phyloP scores from a whole-genome alignment of 2,888 invertebrate species.

The Vesta saturnalis region DNA sequence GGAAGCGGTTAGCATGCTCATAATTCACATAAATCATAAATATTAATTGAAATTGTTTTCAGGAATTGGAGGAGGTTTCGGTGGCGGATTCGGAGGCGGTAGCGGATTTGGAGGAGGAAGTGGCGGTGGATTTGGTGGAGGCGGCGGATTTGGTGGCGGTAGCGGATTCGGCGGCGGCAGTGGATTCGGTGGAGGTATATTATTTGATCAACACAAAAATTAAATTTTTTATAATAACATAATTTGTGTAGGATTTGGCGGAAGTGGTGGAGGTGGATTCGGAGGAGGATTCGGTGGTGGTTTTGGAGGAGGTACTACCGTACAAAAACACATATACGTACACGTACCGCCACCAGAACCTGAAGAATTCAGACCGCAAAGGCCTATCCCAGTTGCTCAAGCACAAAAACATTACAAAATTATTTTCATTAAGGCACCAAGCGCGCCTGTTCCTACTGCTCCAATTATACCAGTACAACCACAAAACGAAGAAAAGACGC shows the following conservation, averaged over 20 bases:
- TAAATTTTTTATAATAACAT: no score
- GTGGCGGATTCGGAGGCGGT: slow-evolving; percentile 25
- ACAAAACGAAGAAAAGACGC: slow-evolving; percentile 89
- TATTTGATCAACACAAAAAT: no score
- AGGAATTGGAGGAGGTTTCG: slow-evolving; percentile 19
- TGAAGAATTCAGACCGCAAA: slow-evolving; percentile 73
- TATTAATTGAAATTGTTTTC: not conserved
- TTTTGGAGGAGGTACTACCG: slow-evolving; percentile 68
- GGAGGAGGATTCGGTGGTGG: slow-evolving; percentile 57
- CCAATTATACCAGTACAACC: slow-evolving; percentile 83
- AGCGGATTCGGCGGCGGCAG: slow-evolving; percentile 34
- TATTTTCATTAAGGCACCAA: slow-evolving; percentile 91
- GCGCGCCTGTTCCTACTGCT: slow-evolving; percentile 81
- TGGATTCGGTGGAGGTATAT: slow-evolving; percentile 36
- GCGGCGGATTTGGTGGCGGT: slow-evolving; percentile 39
- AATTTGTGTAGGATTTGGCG: slow-evolving; percentile 31
- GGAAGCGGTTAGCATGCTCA: slow-evolving; percentile 21
- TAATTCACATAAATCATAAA: not conserved
- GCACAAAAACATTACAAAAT: slow-evolving; percentile 92
- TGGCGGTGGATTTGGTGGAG: slow-evolving; percentile 32
- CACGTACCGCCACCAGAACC: slow-evolving; percentile 91
- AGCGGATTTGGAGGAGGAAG: not conserved
- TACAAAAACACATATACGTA: slow-evolving; percentile 89
- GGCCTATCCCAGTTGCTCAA: slow-evolving; percentile 75
- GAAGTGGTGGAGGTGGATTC: slow-evolving; percentile 22